phyloP scores from a whole-genome alignment of 2,113 vertebrate species.

The Dicaeum eximium region DNA sequence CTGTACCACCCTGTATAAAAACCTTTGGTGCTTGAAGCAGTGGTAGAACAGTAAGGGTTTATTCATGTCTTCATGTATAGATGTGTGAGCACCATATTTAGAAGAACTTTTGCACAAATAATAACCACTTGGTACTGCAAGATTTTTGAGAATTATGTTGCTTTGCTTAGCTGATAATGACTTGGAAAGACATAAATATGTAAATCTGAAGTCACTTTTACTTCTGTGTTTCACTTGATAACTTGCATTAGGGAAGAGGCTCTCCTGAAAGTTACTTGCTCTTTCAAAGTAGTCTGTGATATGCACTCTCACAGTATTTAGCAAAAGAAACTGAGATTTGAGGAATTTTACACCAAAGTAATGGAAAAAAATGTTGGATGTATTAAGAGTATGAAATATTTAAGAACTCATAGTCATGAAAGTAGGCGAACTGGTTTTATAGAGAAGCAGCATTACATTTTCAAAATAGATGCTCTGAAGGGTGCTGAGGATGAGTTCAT shows the following conservation, averaged over 20 bases:
- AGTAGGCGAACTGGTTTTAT: not conserved
- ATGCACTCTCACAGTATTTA: not conserved
- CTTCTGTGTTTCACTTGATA: not conserved
- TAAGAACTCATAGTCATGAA: not conserved
- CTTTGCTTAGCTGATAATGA: not conserved
- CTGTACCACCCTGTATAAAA: conserved; percentile 44
- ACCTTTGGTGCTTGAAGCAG: conserved; percentile 15
- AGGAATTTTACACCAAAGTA: not conserved
- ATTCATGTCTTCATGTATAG: not conserved
- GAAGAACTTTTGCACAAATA: not conserved
- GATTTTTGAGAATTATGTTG: not conserved
- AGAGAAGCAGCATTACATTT: not conserved
- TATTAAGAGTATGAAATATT: not conserved
- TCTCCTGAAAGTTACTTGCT: not conserved
- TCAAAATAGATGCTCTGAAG: not conserved
- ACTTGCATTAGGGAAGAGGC: not conserved
- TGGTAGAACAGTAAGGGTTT: conserved; percentile 17
- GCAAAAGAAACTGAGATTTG: not conserved
- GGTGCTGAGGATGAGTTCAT: not conserved
- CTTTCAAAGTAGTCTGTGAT: not conserved
- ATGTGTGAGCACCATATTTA: not conserved
- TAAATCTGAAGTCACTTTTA: not conserved
- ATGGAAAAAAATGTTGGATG: not conserved
- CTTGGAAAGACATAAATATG: not conserved
- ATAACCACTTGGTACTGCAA: not conserved